Percentiles rank a stretch among this genome's conserved stretches.
Evolutionary conservation across 2,797 vertebrate species (phyloP).

Genomic region (Aselliscus stoliczkanus): DNA sequence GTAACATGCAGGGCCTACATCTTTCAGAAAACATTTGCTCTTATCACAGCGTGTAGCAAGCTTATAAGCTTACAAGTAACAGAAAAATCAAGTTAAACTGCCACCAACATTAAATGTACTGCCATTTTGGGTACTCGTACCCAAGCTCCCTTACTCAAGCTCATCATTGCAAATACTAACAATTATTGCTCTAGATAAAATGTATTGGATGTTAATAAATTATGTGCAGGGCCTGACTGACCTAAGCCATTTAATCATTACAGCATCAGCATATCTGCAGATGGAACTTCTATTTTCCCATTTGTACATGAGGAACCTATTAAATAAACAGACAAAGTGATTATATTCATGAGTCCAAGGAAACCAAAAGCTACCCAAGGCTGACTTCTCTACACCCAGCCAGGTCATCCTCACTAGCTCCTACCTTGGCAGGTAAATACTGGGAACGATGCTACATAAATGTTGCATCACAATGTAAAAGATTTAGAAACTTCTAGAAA

Average conservation of each 20-base stretch:
- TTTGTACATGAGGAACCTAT: neutral
- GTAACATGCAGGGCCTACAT: neutral
- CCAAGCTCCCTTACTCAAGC: neutral
- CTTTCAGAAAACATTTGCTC: neutral
- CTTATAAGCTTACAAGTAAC: neutral
- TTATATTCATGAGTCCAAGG: neutral
- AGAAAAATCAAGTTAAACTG: neutral
- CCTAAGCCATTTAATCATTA: neutral
- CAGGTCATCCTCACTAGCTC: neutral
- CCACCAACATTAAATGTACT: neutral
- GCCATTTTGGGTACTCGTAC: neutral
- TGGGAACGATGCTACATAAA: neutral
- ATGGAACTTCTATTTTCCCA: neutral
- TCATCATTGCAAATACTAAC: neutral
- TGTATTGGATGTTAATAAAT: neutral
- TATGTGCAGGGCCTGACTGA: neutral
- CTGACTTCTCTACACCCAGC: neutral
- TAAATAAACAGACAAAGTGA: constrained; percentile 6
- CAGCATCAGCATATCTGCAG: neutral
- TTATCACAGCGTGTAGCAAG: neutral
- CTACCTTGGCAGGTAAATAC: neutral
- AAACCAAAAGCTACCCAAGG: neutral
- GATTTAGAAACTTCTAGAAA: neutral
- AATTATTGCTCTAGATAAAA: neutral
- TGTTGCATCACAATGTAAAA: neutral